phyloP scores from a whole-genome alignment of 2,888 invertebrate genomes.

The Atethmia centrago region DNA sequence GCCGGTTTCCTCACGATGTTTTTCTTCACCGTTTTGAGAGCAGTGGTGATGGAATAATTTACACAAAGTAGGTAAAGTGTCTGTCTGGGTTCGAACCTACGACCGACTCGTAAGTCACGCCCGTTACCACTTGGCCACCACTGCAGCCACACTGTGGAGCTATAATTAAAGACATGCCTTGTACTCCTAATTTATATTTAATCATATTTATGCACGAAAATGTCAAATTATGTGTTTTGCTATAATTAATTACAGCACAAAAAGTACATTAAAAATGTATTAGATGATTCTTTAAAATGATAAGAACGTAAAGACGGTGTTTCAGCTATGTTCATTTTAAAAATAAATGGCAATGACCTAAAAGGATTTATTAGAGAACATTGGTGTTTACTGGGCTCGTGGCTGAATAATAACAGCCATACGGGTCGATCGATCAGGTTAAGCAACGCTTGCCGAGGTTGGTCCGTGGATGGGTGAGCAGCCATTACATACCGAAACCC shows the following conservation, averaged over 20 bases:
- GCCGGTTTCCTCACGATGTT: too few species aligned
- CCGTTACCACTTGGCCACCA: too few species aligned
- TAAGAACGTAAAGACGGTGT: constrained; percentile 6
- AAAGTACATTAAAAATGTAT: constrained; percentile 58
- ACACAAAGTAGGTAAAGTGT: too few species aligned
- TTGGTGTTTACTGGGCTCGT: background rate
- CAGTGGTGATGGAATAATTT: too few species aligned
- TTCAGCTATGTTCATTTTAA: background rate
- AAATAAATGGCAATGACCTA: background rate
- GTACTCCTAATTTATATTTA: constrained; percentile 49
- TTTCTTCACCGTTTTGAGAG: too few species aligned
- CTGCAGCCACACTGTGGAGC: background rate
- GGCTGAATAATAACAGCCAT: too few species aligned
- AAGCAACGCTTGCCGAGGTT: too few species aligned
- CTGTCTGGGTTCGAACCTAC: too few species aligned
- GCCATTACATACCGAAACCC: too few species aligned
- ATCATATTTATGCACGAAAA: constrained; percentile 49
- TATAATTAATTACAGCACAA: constrained; percentile 39
- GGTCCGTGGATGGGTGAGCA: too few species aligned
- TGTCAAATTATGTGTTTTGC: constrained; percentile 35
- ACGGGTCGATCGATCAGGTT: too few species aligned
- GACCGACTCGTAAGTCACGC: too few species aligned
- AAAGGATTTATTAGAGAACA: background rate
- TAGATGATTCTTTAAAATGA: constrained; percentile 27
- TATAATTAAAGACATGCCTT: constrained; percentile 17